phyloP scores from a whole-genome alignment of 2,113 vertebrate species.

The Porphyrio hochstetteri region DNA sequence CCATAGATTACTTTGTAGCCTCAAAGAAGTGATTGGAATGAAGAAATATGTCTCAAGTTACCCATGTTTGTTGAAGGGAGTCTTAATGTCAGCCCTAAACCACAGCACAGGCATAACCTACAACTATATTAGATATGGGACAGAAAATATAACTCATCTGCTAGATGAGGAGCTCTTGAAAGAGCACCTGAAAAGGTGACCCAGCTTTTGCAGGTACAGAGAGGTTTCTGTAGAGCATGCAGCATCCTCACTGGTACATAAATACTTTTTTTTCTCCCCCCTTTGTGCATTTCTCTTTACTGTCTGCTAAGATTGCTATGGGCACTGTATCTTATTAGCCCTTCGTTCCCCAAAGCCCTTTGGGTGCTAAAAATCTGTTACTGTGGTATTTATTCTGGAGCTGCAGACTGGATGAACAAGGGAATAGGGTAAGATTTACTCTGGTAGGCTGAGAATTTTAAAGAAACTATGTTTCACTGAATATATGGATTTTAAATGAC shows the following conservation, averaged over 20 bases:
- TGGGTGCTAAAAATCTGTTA: not conserved
- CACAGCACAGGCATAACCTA: not conserved
- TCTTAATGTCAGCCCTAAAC: not conserved
- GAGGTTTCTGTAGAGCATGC: not conserved
- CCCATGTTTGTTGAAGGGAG: not conserved
- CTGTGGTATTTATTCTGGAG: not conserved
- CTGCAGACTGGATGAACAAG: not conserved
- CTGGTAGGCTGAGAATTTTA: not conserved
- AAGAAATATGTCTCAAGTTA: not conserved
- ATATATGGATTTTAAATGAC: not conserved
- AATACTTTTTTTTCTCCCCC: not conserved
- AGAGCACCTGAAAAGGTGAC: not conserved
- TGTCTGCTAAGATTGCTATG: not conserved
- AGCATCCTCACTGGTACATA: not conserved
- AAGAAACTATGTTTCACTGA: not conserved
- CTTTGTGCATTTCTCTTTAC: not conserved
- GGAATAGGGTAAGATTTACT: not conserved
- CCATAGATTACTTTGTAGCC: not conserved
- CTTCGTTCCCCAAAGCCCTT: not conserved
- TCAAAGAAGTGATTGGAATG: not conserved
- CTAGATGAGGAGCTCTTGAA: not conserved
- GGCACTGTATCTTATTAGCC: not conserved
- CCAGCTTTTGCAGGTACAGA: not conserved
- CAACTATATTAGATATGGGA: not conserved
- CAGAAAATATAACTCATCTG: not conserved